Conservation (phyloP, 2,113 vertebrate species). For the Python bivittatus region DNA sequence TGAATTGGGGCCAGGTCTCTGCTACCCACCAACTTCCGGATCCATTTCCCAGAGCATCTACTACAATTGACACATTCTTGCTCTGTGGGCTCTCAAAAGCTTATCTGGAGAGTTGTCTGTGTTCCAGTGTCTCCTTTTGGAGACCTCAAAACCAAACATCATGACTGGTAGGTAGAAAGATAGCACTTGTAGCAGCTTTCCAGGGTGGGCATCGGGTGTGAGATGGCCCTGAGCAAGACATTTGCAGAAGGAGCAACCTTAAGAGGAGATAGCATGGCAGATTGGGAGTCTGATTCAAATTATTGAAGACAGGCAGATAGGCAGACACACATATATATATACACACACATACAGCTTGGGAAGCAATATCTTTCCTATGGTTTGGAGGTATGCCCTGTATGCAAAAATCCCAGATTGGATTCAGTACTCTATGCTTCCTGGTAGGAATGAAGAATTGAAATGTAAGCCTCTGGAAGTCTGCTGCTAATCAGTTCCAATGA, state of each 20-base stretch:
- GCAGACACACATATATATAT: not conserved
- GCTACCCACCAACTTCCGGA: not conserved
- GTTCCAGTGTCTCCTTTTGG: not conserved
- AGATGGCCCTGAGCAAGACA: not conserved
- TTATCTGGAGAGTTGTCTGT: not conserved
- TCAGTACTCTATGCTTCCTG: not conserved
- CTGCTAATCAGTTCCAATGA: not conserved
- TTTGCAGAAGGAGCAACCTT: not conserved
- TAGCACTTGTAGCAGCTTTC: not conserved
- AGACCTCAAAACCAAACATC: not conserved
- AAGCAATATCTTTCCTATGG: not conserved
- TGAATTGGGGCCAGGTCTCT: not conserved
- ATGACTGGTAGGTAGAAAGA: not conserved
- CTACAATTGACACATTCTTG: not conserved
- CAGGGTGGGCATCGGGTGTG: not conserved
- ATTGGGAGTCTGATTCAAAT: not conserved
- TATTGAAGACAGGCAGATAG: not conserved
- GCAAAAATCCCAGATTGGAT: not conserved
- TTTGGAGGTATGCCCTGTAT: not conserved
- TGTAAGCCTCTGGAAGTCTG: not conserved
- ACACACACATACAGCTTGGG: not conserved
- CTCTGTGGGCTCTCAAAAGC: not conserved
- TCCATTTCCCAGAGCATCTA: not conserved
- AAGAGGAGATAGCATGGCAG: not conserved
- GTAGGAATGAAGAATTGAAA: not conserved